Evolutionary conservation across 92 coral and sea anemone genomes (phyloP), one percentile per base, ranked within the genome.

Genomic region (Porites rus): DNA sequence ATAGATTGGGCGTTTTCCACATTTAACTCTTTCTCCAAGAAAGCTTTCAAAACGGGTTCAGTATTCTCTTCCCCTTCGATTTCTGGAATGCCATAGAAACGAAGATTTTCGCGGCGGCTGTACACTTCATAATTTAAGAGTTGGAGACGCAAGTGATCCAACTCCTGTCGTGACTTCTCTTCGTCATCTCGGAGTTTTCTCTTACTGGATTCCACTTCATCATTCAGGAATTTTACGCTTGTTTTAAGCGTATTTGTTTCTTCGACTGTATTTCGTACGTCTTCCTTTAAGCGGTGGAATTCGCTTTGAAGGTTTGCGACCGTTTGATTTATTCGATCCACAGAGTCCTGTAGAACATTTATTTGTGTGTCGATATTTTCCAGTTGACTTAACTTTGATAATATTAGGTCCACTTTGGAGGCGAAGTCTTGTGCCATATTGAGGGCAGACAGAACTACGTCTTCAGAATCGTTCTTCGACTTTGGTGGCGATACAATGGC

Each of bases 101-200:
- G 69, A 18, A 80, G 84, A 38, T 80, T 80, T 66, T 65, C 74
- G 58, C 22, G 84, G n/a, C 84, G 50, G 52, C 73, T 79, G 51
- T 62, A 79, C 14, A 79, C 53, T 66, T 79, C 84, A 43, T 79
- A 65, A 22, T 80, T 80, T 52, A 61, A 20, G 14, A 78, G 65
- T 7, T 75, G 79, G 51, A 78, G 82, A 10, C 51, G 21, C 68
- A 78, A 38, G 25, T 21, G 28, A 17, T 76, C 81, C 20, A 76
- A 9, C 68, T 76, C 67, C 24, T 22, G 24, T 22, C 24, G 24
- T 22, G 24, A 22, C 71, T 77, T 61, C 51, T 77, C 73, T 20
- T 68, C 16, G 8, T 22, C 51, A 6, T 68, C 46, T 22, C 46
- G 73, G 24, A 22, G 24, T 22, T 22, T 22, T 22, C 24, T 22